Base-by-base conservation (phyloP, 2,888 invertebrate species). In the Rhagophthalmus giganteus region DNA sequence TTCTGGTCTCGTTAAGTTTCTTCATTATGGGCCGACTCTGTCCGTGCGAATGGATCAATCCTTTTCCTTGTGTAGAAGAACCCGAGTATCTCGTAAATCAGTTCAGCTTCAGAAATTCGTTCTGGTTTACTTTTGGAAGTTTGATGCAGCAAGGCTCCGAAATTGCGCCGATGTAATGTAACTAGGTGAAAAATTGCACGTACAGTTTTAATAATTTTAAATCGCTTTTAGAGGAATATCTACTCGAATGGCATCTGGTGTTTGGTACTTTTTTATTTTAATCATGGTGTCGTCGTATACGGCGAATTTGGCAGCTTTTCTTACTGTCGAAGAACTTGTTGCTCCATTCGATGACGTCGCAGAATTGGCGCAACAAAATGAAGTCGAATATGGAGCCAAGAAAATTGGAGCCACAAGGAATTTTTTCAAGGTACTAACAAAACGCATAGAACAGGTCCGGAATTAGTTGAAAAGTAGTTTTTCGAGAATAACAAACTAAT, bases 231-330 rank as follows among this genome's bases (percentile, higher is more conserved):
- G 94, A 66, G 92, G 94, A 2, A 85, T 88, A 11, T 93, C 93
- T 0, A 94, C 94, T 0, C 80, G 94, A 55, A 87, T 93, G 77
- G 86, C 94, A 4, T 94, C 91, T 2, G 88, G 90, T 52, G 86
- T 87, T 67, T 90, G 90, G 93, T 92, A 90, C 88, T 93, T 93
- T 68, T 94, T 94, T 69, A 90, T 90, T 0, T 76, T 94, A 25
- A 91, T 94, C 64, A 88, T 90, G 81, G 88, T 90, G 1, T 84
- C 87, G 1, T 92, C 93, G 0, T 94, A 94, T 69, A 93, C 93
- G 0, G 94, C 94, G 8, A 94, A 94, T 74, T 79, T 94, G 57
- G 94, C 94, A 27, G 94, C 94, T 1, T 94, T 92, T 69, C 77
- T 94, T 8, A 93, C 94, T 0, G 85, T 91, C 0, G 93, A 94